Evolutionary conservation across 2,797 vertebrate genomes (phyloP).

Genomic region (Micropoecilia bifurca): DNA sequence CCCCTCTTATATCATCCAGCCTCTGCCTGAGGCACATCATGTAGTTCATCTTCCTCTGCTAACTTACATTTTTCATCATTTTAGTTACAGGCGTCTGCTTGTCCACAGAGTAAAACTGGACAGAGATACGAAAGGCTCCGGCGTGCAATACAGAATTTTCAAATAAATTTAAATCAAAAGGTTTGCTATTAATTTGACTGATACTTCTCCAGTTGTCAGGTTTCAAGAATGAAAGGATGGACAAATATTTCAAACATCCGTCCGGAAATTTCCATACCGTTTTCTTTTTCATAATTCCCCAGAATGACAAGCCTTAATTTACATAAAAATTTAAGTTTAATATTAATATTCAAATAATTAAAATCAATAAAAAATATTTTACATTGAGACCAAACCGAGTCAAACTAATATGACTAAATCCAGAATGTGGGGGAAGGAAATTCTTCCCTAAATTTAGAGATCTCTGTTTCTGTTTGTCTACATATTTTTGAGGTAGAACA

Average conservation of each 20-base stretch:
- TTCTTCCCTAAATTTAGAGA: constrained; percentile 44
- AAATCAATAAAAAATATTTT: constrained; percentile 9
- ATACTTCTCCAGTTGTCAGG: neutral
- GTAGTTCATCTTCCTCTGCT: constrained; percentile 43
- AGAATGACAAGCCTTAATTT: neutral
- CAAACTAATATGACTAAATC: constrained; percentile 43
- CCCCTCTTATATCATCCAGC: constrained; percentile 59
- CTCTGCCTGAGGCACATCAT: constrained; percentile 46
- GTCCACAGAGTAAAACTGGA: constrained; percentile 28
- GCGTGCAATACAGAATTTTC: neutral
- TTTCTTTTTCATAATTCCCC: neutral
- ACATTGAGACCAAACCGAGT: constrained; percentile 35
- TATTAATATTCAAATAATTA: neutral
- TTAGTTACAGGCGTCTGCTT: constrained; percentile 12
- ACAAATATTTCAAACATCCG: neutral
- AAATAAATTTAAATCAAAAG: neutral
- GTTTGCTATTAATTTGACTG: neutral
- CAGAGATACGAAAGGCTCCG: neutral
- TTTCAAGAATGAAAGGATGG: neutral
- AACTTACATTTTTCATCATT: constrained; percentile 55
- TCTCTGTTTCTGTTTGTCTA: constrained; percentile 32
- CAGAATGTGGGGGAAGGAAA: constrained; percentile 27
- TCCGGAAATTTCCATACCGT: neutral
- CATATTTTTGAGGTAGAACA: neutral
- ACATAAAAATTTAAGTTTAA: neutral